phyloP scores from a whole-genome alignment of 2,888 invertebrate genomes.

The Eristalis tenax region DNA sequence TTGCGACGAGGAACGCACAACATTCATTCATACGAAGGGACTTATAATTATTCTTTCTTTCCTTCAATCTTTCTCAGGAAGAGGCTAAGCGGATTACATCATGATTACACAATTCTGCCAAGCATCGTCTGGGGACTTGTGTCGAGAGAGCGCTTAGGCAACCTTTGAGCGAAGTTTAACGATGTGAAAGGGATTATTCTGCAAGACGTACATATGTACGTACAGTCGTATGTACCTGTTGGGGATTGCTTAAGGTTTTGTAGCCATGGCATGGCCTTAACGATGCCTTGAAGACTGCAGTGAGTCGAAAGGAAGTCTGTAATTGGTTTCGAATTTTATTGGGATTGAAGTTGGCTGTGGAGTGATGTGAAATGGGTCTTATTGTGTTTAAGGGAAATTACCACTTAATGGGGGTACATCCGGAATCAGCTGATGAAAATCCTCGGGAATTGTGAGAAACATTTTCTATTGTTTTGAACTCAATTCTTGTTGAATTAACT shows the following conservation, averaged over 20 bases:
- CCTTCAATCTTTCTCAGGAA: constrained; percentile 3
- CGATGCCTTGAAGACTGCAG: background rate
- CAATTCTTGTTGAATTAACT: background rate
- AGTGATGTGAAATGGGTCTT: background rate
- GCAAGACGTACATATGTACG: no score
- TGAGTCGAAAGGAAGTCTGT: background rate
- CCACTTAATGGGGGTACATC: background rate
- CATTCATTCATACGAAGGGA: background rate
- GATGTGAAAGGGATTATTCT: constrained; percentile 4
- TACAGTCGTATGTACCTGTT: background rate
- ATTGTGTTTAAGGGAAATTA: background rate
- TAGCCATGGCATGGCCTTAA: background rate
- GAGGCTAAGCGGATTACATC: constrained; percentile 21
- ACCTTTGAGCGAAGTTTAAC: background rate
- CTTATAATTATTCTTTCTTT: constrained; percentile 3
- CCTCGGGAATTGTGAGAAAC: background rate
- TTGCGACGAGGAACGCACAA: background rate
- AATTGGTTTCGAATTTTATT: background rate
- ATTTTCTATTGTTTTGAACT: background rate
- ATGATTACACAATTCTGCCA: constrained; percentile 16
- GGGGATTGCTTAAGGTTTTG: background rate
- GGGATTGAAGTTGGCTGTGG: background rate
- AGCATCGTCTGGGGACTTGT: background rate
- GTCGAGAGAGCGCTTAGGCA: background rate
- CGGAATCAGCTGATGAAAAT: background rate